Conservation (phyloP, 2,888 invertebrate genomes). For the Polymixis flavicincta region DNA sequence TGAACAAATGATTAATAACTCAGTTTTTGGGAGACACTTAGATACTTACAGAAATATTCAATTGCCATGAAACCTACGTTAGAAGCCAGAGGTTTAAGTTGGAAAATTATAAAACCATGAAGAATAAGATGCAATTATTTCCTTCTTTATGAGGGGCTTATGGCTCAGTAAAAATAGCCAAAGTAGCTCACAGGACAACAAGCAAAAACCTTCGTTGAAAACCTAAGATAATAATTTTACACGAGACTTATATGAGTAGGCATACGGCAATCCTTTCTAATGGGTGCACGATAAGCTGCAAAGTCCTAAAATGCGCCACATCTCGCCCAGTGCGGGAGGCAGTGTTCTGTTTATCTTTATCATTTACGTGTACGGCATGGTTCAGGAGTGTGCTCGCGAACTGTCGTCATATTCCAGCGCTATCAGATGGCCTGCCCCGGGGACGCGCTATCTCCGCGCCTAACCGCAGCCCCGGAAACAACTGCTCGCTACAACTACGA, state of each 20-base stretch:
- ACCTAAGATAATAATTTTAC: conserved; percentile 39
- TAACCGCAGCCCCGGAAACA: conserved; percentile 64
- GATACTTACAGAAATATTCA: background rate
- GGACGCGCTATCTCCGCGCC: conserved; percentile 74
- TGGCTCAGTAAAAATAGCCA: no score
- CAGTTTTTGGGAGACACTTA: background rate
- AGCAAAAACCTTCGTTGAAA: conserved; percentile 18
- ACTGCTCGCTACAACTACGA: conserved; percentile 64
- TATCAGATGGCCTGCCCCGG: conserved; percentile 82
- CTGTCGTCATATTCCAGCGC: conserved; percentile 86
- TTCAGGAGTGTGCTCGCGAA: conserved; percentile 78
- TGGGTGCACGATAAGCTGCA: conserved; percentile 56
- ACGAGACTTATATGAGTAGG: conserved; percentile 29
- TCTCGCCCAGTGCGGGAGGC: conserved; percentile 50
- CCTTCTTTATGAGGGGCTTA: no score
- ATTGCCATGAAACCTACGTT: background rate
- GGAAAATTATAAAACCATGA: background rate
- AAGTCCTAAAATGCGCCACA: conserved; percentile 59
- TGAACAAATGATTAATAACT: background rate
- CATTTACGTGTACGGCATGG: conserved; percentile 66
- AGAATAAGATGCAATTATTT: no score
- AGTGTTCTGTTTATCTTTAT: conserved; percentile 68
- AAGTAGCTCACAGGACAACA: background rate
- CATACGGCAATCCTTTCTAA: conserved; percentile 57
- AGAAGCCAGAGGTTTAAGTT: background rate